Evolutionary conservation across 1,140 invertebrate species (phyloP).

Genomic region (Gerris buenoi): DNA sequence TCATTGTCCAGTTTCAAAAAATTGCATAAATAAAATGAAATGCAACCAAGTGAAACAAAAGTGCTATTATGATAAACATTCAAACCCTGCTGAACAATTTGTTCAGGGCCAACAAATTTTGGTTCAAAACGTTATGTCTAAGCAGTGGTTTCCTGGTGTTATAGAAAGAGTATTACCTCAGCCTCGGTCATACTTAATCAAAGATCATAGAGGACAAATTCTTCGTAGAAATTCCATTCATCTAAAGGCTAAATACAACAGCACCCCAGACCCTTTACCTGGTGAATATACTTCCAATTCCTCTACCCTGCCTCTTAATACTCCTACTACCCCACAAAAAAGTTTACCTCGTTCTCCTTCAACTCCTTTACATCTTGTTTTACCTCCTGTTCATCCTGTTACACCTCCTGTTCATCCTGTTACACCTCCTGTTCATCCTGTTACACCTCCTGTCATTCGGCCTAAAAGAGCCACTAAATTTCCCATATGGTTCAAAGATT

Average conservation of each 20-base stretch:
- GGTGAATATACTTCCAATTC: too few relatives aligned
- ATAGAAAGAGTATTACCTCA: background rate
- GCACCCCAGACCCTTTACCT: too few relatives aligned
- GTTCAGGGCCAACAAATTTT: background rate
- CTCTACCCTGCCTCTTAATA: background rate
- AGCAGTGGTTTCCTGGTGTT: background rate
- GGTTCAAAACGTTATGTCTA: background rate
- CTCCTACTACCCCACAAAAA: too few relatives aligned
- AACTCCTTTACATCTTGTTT: too few relatives aligned
- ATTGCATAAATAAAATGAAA: background rate
- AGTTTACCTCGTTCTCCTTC: too few relatives aligned
- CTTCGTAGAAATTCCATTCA: background rate
- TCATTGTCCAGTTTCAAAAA: background rate
- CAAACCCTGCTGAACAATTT: background rate
- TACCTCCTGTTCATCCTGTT: too few relatives aligned
- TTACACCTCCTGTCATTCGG: too few relatives aligned
- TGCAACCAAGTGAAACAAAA: background rate
- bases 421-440: too few relatives aligned
- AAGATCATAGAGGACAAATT: background rate
- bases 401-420: too few relatives aligned
- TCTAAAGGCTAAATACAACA: too few relatives aligned
- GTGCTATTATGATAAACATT: background rate
- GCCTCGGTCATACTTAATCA: background rate
- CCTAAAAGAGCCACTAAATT: too few relatives aligned
- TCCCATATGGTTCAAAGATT: too few relatives aligned